Evolutionary conservation across 2,113 vertebrate genomes (phyloP), one percentile per base, ranked within the genome.

Genomic region (Romanogobio albipinnatus): DNA sequence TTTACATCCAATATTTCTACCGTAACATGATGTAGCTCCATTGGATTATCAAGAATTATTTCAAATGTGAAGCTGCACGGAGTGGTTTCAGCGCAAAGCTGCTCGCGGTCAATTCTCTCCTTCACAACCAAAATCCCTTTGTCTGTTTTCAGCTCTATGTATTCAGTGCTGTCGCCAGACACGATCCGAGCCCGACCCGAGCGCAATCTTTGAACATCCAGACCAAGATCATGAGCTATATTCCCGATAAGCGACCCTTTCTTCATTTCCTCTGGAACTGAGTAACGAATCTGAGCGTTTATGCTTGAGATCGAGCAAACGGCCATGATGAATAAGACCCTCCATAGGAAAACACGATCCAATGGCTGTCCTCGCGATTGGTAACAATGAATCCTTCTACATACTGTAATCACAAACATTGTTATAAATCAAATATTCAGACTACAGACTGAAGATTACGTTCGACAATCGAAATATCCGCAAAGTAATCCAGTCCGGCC

Each of bases 1-100:
- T 96, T 96, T 68, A 95, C 90, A 84, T 96, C 95, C n/a, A 91
- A 68, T 51, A 96, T 92, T 14, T 91, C 87, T 26, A 96, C 78
- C 0, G 87, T 90, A 9, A 96, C 11, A 0, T 91, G 92, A 84
- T 94, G 93, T 49, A 96, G 81, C 76, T 94, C 90, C 22, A 96
- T 90, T 11, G 94, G 95, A 19, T 94, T 96, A 81, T 96, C 93
- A 39, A 94, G 76, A 11, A 95, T 92, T 13, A 93, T 88, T 61
- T 96, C 93, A 84, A 95, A 93, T 22, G 71, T 93, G 74, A 96
- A 83, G 9, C 92, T 83, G 77, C 95, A 95, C 0, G 43, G 91
- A 45, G 78, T 56, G 17, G 77, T 91, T 87, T 92, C 89, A 5
- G 88, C 86, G 81, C 95, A 95, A 24, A 95, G 86, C 59, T 92